Base-by-base conservation (phyloP, 2,888 invertebrate genomes). In the Deroplatys truncata region DNA sequence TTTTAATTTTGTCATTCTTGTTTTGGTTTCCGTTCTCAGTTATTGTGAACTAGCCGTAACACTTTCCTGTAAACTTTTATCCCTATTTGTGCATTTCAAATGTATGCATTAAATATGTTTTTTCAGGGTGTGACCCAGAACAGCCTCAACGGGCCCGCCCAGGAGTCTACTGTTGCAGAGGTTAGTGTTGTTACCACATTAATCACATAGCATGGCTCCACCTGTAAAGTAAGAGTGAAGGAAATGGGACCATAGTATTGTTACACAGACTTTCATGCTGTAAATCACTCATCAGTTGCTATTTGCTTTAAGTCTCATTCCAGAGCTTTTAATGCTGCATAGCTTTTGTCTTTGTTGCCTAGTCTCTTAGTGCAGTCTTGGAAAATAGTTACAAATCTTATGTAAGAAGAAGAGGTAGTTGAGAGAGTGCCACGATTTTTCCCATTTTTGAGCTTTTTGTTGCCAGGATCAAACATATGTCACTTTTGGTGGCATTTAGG, bases 91-190 rank as follows among this genome's bases (percentile, higher is more conserved):
- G 13, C 10, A 43, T 43, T 13, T 43, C 13, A 43, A 43, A 43
- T 72, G 9, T 35, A 16, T 25, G 31, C 20, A 29, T 28, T 25
- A 28, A 10, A 84, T 84, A 28, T 28, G 15, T 86, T 56, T 84
- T 28, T 88, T 29, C n/a, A 90, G 90, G 90, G 89, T 20, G 87
- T 89, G 28, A 89, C 87, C 85, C 87, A 90, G 85, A 89, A 90
- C 85, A 89, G 89, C 90, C 91, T 92, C 88, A 93, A 93, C 90
- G 93, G 93, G 84, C 93, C 93, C 72, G 92, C 92, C 13, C 90
- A 92, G 90, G 93, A 93, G 91, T 92, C 93, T 91, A 91, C 92
- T 89, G 92, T 92, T 91, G 92, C 93, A 90, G 93, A 93, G 93
- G 93, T 93, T 91, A 92, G 93, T 93, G 10, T 84, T 25, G 16